Conservation (phyloP, 1,140 invertebrate genomes). For the Drosophila lini region DNA sequence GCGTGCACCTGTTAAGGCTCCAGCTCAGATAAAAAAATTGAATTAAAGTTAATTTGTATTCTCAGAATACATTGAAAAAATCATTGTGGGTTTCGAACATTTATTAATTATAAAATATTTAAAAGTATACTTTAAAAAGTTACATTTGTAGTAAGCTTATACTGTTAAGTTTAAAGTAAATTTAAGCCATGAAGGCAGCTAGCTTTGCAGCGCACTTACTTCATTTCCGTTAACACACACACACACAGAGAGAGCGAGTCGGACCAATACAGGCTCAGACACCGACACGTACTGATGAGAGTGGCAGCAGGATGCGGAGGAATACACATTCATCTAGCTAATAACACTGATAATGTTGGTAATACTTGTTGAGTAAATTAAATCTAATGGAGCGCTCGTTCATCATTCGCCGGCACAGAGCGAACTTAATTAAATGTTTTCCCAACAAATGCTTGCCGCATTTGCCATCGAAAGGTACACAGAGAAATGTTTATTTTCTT, state of each 20-base stretch:
- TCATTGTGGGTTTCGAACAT: not conserved
- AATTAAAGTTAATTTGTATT: not conserved
- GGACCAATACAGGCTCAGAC: slow-evolving; percentile 6
- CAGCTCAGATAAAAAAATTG: not conserved
- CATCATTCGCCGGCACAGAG: slow-evolving; percentile 47
- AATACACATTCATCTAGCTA: slow-evolving; percentile 46
- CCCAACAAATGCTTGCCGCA: slow-evolving; percentile 40
- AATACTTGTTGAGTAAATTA: slow-evolving; percentile 74
- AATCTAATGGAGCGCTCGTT: slow-evolving; percentile 62
- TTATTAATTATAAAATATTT: not conserved
- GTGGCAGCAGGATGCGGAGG: not conserved
- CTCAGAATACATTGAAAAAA: not conserved
- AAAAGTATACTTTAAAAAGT: rapidly evolving
- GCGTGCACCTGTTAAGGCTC: not conserved
- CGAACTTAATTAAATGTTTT: slow-evolving; percentile 70
- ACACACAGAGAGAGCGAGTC: slow-evolving; percentile 4
- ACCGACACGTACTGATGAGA: not conserved
- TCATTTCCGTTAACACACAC: slow-evolving; percentile 56
- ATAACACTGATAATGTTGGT: slow-evolving; percentile 52
- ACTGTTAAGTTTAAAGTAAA: slow-evolving; percentile 3
- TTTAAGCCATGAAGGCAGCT: slow-evolving; percentile 1
- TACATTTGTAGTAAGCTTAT: too few species aligned
- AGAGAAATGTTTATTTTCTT: not conserved
- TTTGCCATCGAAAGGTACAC: slow-evolving; percentile 5
- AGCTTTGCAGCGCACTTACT: slow-evolving; percentile 44